phyloP scores from a whole-genome alignment of 2,113 vertebrate species.

The Nothobranchius kuhntae region DNA sequence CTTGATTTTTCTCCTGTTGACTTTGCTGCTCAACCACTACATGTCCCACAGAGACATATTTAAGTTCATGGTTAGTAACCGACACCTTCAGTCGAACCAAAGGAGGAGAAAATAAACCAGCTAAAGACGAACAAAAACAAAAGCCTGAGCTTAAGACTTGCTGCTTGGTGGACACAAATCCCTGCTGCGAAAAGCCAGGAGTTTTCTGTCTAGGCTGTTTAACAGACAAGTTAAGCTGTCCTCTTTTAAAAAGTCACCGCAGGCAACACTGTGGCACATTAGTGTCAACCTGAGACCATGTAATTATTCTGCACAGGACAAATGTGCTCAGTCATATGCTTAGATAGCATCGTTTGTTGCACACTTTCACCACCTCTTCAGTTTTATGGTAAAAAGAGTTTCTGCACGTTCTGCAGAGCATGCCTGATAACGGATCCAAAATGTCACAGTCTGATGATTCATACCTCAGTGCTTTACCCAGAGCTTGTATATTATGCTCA shows the following conservation, averaged over 20 bases:
- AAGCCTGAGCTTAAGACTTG: constrained; percentile 31
- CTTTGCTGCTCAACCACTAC: constrained; percentile 15
- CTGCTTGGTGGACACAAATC: constrained; percentile 43
- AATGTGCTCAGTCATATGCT: constrained; percentile 53
- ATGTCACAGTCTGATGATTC: constrained; percentile 52
- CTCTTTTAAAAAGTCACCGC: constrained; percentile 27
- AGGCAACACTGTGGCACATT: constrained; percentile 32
- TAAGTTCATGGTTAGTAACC: constrained; percentile 20
- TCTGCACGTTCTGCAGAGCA: constrained; percentile 43
- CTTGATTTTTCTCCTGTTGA: constrained; percentile 16
- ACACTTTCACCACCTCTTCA: constrained; percentile 23
- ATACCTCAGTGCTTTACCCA: constrained; percentile 27
- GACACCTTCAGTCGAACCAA: constrained; percentile 9
- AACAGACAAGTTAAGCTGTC: constrained; percentile 44
- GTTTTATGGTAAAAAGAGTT: constrained; percentile 32
- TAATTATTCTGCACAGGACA: constrained; percentile 50
- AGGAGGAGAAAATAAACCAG: constrained; percentile 8
- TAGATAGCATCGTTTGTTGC: constrained; percentile 46
- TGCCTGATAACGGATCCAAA: constrained; percentile 52
- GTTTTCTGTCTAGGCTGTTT: constrained; percentile 14
- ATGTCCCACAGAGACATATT: constrained; percentile 16
- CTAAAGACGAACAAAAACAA: constrained; percentile 29
- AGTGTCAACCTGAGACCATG: constrained; percentile 30
- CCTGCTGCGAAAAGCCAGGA: constrained; percentile 13
- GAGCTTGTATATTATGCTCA: constrained; percentile 42